These are phyloP conservation scores for Colletes collaris DNA, from an alignment of 2,888 invertebrate genomes.

Conservation along the genomic window DNA sequence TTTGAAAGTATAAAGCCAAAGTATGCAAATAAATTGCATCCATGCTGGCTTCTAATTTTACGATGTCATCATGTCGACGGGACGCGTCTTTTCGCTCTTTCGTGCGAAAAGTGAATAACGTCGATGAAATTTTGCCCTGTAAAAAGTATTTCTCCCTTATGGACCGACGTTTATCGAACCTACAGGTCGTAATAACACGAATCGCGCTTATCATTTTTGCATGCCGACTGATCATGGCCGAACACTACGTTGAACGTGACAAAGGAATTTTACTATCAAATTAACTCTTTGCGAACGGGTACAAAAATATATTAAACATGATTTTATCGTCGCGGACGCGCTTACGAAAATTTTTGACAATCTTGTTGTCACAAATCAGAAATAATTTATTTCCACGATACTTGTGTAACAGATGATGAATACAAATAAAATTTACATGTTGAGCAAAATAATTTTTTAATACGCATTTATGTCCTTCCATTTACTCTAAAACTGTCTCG, in stretches of 20 bases:
- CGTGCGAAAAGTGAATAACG: slow-evolving; percentile 19
- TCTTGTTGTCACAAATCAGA: too few species aligned
- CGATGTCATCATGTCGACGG: slow-evolving; percentile 83
- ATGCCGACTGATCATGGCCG: slow-evolving; percentile 65
- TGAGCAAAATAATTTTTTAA: too few species aligned
- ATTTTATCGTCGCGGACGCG: too few species aligned
- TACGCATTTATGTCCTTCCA: too few species aligned
- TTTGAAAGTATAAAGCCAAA: slow-evolving; percentile 16
- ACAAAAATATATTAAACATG: too few species aligned
- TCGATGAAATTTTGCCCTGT: neutral
- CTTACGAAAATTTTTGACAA: too few species aligned
- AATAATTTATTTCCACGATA: too few species aligned
- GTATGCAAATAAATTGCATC: slow-evolving; percentile 57
- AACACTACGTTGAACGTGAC: slow-evolving; percentile 65
- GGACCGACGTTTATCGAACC: neutral
- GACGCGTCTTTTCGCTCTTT: slow-evolving; percentile 65
- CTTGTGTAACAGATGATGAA: too few species aligned
- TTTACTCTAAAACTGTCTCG: too few species aligned
- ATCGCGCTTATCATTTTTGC: slow-evolving; percentile 60
- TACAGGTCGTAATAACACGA: slow-evolving; percentile 12
- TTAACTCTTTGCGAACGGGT: neutral
- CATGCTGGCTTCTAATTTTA: slow-evolving; percentile 80
- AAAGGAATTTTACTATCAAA: slow-evolving; percentile 60
- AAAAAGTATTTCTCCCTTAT: neutral
- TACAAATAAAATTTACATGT: too few species aligned